These are phyloP conservation scores for Artemia sinica DNA, from an alignment of 2,888 invertebrate genomes.

Conservation along the genomic window DNA sequence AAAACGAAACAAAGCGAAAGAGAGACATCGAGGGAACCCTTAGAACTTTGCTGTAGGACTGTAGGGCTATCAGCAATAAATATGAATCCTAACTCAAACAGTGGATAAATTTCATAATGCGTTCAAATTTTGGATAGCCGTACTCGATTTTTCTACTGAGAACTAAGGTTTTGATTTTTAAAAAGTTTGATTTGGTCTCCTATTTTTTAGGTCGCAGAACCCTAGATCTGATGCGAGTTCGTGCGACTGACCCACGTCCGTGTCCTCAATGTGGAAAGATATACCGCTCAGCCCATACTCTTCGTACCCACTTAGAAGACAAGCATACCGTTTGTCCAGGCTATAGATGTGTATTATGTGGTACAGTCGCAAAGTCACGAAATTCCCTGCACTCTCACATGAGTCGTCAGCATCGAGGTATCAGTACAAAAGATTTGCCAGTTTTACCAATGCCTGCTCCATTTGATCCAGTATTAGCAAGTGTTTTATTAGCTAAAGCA, in stretches of 20 bases:
- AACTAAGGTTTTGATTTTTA: no score
- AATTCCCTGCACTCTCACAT: constrained; percentile 84
- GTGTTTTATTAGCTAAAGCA: constrained; percentile 57
- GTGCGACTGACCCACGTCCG: constrained; percentile 77
- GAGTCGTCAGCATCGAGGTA: constrained; percentile 80
- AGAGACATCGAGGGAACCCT: no score
- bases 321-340: constrained; percentile 85
- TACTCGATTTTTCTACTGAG: no score
- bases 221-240: constrained; percentile 63
- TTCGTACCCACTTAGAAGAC: constrained; percentile 76
- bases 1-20: no score
- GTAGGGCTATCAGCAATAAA: no score
- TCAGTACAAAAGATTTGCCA: constrained; percentile 78
- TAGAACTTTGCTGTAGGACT: no score
- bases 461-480: constrained; percentile 70
- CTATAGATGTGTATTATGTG: constrained; percentile 74
- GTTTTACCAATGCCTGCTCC: constrained; percentile 81
- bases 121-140: no score
- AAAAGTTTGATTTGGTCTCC: no score
- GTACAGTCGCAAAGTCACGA: constrained; percentile 77
- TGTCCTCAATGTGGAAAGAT: constrained; percentile 86
- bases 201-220: constrained; percentile 48
- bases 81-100: no score
- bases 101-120: no score
- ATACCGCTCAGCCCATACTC: constrained; percentile 73